phyloP scores from a whole-genome alignment of 2,113 vertebrate species.

The Nymphicus hollandicus region DNA sequence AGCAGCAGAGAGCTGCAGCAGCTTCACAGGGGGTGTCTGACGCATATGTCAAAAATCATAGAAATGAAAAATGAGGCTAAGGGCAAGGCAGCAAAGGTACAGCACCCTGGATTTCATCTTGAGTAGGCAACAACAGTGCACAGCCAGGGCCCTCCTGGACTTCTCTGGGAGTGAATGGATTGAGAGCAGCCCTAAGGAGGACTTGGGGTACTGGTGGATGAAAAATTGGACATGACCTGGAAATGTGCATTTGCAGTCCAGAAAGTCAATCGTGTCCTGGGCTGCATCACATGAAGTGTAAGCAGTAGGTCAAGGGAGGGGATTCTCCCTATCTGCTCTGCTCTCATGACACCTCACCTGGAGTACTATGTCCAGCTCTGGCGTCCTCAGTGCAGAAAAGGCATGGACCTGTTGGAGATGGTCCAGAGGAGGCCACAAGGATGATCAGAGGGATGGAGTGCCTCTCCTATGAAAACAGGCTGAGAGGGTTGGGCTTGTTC shows the following conservation, averaged over 20 bases:
- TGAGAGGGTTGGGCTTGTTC: background rate
- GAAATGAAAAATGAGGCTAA: background rate
- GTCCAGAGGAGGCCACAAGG: background rate
- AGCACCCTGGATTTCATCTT: background rate
- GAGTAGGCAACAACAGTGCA: background rate
- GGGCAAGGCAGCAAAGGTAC: background rate
- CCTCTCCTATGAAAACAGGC: background rate
- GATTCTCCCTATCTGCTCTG: background rate
- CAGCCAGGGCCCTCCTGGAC: fast-evolving
- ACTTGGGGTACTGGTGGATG: fast-evolving
- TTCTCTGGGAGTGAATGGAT: background rate
- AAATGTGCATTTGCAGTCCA: background rate
- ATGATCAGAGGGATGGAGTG: background rate
- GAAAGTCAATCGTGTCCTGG: background rate
- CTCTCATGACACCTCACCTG: background rate
- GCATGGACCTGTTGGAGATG: background rate
- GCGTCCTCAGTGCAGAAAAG: background rate
- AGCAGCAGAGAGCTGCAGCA: background rate
- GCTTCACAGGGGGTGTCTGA: too few relatives aligned
- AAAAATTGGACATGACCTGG: background rate
- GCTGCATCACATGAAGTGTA: background rate
- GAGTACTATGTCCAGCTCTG: background rate
- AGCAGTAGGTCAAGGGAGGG: background rate
- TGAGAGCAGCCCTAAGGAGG: background rate
- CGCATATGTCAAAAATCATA: fast-evolving